Base-by-base conservation (phyloP, 2,797 vertebrate species). In the Gadopsis bispinosus region DNA sequence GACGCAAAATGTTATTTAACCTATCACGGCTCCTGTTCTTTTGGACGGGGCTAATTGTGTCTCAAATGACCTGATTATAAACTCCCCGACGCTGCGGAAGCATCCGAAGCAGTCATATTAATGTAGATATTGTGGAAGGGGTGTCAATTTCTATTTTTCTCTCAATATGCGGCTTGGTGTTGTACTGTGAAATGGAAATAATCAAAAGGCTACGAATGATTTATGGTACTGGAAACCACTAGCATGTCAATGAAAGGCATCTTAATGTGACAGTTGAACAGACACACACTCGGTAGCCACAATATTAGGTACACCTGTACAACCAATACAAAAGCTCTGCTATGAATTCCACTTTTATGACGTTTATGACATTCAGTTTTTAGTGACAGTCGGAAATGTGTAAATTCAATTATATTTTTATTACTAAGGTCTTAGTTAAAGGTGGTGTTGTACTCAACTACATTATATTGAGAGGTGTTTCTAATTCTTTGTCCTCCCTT, bases 1-100 rank as follows among this genome's bases (percentile, higher is more conserved):
- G 69, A 73, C 3, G 5, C n/a, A 50, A 35, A 41, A 48, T 26
- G 1, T 13, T 51, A 10, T 62, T 83, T 56, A 67, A 76, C 10
- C 45, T 58, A 8, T 54, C 39, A 19, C 19, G 53, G 43, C 8
- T 62, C 55, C 22, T 51, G n/a, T 33, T 75, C 11, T 78, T 20
- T 20, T 55, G 4, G 13, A 47, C 3, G 3, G 9, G 5, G 37
- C 29, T 50, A 14, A 47, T 77, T 22, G 63, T 51, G 26, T 48
- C 13, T 20, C 17, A 66, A 53, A 14, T 16, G 20, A 31, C 7
- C 12, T 11, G 29, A 64, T 29, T 35, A 58, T 47, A 58, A 67
- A 4, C 13, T 45, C 5, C 10, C 4, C 19, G 0, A 1, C 43
- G 35, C 12, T 6, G 8, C n/a, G 37, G 26, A 68, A 66, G 41